These are phyloP conservation scores for Oostethus manadensis DNA, from an alignment of 2,113 vertebrate genomes.

Conservation along the genomic window DNA sequence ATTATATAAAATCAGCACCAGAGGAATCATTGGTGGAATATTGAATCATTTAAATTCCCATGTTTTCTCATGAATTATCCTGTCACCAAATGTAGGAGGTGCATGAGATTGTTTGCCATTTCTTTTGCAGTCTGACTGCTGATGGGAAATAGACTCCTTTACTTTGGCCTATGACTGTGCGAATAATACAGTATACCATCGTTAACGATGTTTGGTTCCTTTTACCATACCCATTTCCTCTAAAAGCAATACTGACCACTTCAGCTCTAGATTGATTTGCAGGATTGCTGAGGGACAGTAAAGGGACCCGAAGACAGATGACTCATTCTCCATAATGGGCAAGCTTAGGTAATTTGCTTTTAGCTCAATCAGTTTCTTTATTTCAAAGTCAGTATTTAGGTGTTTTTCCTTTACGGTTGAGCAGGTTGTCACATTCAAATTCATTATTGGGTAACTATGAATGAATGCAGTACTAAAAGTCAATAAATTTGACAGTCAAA, in stretches of 20 bases:
- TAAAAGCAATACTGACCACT: slow-evolving; percentile 43
- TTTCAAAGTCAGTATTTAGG: slow-evolving; percentile 14
- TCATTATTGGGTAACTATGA: slow-evolving; percentile 24
- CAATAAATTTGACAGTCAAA: slow-evolving; percentile 11
- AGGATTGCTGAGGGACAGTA: slow-evolving; percentile 19
- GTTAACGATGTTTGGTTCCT: slow-evolving; percentile 30
- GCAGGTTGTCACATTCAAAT: slow-evolving; percentile 26
- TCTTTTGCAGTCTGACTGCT: too few relatives aligned
- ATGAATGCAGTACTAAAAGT: slow-evolving; percentile 14
- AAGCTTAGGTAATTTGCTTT: slow-evolving; percentile 27
- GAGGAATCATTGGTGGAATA: too few relatives aligned
- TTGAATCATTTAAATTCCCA: too few relatives aligned
- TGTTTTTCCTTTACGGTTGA: slow-evolving; percentile 14
- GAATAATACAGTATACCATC: neutral
- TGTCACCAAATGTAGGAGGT: too few relatives aligned
- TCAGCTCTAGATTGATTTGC: slow-evolving; percentile 42
- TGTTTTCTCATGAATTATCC: too few relatives aligned
- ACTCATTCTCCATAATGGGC: slow-evolving; percentile 45
- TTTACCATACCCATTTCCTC: slow-evolving; percentile 20
- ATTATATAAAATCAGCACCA: too few relatives aligned
- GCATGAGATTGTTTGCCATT: too few relatives aligned
- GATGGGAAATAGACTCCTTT: too few relatives aligned
- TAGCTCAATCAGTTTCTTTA: slow-evolving; percentile 31
- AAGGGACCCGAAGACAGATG: slow-evolving; percentile 46
- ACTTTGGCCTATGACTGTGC: too few relatives aligned